These are phyloP conservation scores for Hedya salicella DNA, from an alignment of 2,888 invertebrate species.

Conservation along the genomic window DNA sequence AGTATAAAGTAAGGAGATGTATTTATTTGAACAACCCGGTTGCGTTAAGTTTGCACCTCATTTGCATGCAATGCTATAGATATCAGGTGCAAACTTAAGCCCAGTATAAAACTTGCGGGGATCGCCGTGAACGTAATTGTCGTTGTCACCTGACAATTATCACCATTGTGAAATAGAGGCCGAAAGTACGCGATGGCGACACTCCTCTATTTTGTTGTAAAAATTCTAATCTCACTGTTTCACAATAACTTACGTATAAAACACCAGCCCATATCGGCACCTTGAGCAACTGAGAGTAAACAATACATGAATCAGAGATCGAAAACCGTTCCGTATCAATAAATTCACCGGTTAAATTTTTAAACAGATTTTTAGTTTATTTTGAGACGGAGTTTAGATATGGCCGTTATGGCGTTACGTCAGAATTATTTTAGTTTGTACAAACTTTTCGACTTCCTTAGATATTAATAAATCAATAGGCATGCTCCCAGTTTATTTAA, in stretches of 20 bases:
- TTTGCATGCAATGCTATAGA: too few species aligned
- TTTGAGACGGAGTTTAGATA: neutral
- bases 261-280: constrained; percentile 50
- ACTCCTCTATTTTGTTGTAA: too few species aligned
- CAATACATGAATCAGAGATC: constrained; percentile 42
- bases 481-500: neutral
- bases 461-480: neutral
- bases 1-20: too few species aligned
- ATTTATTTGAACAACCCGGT: too few species aligned
- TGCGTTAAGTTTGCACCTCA: too few species aligned
- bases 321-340: constrained; percentile 38
- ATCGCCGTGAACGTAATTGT: too few species aligned
- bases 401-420: neutral
- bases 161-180: too few species aligned
- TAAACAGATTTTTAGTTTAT: constrained; percentile 25
- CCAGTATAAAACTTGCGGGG: too few species aligned
- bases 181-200: too few species aligned
- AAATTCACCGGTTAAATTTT: constrained; percentile 34
- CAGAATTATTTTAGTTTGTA: neutral
- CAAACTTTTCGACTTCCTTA: neutral
- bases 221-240: neutral
- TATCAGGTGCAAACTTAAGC: too few species aligned
- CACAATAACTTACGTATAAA: constrained; percentile 54
- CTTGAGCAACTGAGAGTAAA: constrained; percentile 27
- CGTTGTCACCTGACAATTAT: too few species aligned